Evolutionary conservation across 2,113 vertebrate genomes (phyloP).

Genomic region (Indri indri): DNA sequence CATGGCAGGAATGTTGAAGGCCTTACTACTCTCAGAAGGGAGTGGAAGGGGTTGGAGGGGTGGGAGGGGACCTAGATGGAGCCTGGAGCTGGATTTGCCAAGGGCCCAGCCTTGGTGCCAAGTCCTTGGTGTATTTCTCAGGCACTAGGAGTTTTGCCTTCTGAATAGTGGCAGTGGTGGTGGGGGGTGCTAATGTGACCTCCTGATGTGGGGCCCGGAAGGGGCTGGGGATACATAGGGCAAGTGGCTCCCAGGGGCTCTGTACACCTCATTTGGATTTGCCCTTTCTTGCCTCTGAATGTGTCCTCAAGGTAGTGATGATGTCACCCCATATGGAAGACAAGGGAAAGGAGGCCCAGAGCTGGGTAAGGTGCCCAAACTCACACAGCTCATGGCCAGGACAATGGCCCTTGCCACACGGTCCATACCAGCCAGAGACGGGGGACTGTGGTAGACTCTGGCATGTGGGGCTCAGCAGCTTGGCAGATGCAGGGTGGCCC

Average conservation of each 20-base stretch:
- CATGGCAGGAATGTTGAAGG: background rate
- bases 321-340: fast-evolving
- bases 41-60: background rate
- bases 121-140: fast-evolving
- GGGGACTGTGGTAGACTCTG: fast-evolving
- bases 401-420: background rate
- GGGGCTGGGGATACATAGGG: fast-evolving
- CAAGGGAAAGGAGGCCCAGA: background rate
- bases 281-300: too few species aligned
- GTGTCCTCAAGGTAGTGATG: too few species aligned
- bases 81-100: background rate
- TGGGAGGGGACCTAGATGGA: too few species aligned
- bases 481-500: background rate
- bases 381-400: fast-evolving
- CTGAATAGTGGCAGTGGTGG: too few species aligned
- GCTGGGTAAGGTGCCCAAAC: fast-evolving
- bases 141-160: fast-evolving
- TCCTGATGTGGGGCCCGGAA: background rate
- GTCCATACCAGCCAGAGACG: background rate
- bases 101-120: background rate
- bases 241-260: fast-evolving
- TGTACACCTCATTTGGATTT: fast-evolving
- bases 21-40: background rate
- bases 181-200: too few species aligned
- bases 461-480: fast-evolving